These are phyloP conservation scores for Lottia gigantea DNA, from an alignment of 2,888 invertebrate species.

Conservation along the genomic window DNA sequence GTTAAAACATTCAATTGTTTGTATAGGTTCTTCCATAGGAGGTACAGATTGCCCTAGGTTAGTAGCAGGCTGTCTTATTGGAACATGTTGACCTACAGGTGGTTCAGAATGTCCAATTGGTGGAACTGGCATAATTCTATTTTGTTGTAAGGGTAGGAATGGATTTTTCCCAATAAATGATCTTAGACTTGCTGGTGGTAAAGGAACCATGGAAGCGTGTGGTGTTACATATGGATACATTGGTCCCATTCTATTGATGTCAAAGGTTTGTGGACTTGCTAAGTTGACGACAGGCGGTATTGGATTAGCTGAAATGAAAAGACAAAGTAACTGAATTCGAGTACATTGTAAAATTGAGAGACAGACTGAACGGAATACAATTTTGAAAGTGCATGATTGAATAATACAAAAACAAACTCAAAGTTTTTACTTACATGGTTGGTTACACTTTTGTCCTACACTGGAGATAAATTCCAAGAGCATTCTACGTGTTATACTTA, in stretches of 20 bases:
- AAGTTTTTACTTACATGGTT: too few relatives aligned
- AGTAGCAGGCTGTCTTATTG: neutral
- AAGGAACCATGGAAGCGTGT: neutral
- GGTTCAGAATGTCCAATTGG: too few relatives aligned
- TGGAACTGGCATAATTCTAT: too few relatives aligned
- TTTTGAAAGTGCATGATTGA: too few relatives aligned
- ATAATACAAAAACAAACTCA: too few relatives aligned
- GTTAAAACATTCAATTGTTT: conserved; percentile 10
- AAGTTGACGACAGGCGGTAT: neutral
- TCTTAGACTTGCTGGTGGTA: neutral
- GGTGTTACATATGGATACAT: neutral
- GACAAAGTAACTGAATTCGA: too few relatives aligned
- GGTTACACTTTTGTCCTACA: conserved; percentile 15
- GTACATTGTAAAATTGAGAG: too few relatives aligned
- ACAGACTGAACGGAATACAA: too few relatives aligned
- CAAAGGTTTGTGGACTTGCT: neutral
- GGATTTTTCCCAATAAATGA: too few relatives aligned
- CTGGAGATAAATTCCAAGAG: conserved; percentile 7
- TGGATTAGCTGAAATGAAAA: neutral
- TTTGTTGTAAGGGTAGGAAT: neutral
- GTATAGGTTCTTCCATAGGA: neutral
- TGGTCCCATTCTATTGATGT: too few relatives aligned
- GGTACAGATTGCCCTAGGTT: neutral
- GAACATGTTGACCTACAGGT: neutral
- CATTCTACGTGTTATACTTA: conserved; percentile 21